Conservation (phyloP, 2,888 invertebrate genomes). For the Tenodera sinensis region DNA sequence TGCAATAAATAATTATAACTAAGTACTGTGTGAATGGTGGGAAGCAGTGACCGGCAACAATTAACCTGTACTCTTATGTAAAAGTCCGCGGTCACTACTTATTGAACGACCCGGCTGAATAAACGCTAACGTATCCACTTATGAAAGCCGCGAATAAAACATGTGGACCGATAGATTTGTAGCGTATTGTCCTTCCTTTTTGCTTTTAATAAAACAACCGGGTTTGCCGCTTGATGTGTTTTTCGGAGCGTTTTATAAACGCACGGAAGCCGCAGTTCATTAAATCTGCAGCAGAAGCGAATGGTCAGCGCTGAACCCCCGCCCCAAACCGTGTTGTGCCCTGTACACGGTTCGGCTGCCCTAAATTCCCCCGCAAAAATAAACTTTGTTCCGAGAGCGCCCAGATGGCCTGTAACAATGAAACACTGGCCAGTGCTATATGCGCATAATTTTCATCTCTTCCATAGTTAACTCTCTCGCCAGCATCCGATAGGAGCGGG, state of each 20-base stretch:
- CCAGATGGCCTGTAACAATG: constrained; percentile 5
- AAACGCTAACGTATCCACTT: not conserved
- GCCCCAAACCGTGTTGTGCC: not conserved
- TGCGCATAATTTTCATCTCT: constrained; percentile 16
- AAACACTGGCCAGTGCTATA: constrained; percentile 7
- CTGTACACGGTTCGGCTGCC: constrained; percentile 15
- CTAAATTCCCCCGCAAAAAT: constrained; percentile 21
- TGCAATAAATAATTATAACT: too few species aligned
- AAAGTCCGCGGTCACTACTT: not conserved
- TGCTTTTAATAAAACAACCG: not conserved
- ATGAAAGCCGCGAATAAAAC: not conserved
- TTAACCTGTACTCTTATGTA: too few species aligned
- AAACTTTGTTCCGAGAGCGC: constrained; percentile 3
- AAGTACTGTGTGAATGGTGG: too few species aligned
- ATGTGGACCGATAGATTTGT: not conserved
- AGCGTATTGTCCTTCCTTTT: not conserved
- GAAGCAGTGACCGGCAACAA: too few species aligned
- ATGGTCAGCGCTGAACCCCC: not conserved
- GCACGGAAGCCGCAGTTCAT: not conserved
- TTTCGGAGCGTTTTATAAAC: not conserved
- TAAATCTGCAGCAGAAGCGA: not conserved
- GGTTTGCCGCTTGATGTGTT: not conserved
- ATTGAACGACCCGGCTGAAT: not conserved
- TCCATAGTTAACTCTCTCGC: not conserved
- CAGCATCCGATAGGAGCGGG: not conserved